Evolutionary conservation across 2,113 vertebrate genomes (phyloP).

Genomic region (Ageneiosus marmoratus): DNA sequence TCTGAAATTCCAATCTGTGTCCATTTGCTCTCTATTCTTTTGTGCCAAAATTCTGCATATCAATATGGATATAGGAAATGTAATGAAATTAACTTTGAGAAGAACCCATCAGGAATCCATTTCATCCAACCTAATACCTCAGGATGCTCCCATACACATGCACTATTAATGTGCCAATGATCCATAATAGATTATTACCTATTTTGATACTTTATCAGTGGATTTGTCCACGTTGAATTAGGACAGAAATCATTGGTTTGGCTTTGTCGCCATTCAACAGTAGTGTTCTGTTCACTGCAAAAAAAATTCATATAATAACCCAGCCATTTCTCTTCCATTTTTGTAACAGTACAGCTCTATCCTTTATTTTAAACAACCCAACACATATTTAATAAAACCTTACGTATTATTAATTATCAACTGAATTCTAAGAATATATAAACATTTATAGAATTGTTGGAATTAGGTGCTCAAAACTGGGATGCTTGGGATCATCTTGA

Average conservation of each 20-base stretch:
- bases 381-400: not conserved
- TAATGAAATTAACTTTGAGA: not conserved
- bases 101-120: constrained; percentile 14
- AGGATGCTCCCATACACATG: constrained; percentile 13
- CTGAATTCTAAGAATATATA: not conserved
- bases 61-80: not conserved
- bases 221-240: constrained; percentile 6
- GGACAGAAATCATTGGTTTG: not conserved
- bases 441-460: not conserved
- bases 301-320: not conserved
- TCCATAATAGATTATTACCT: not conserved
- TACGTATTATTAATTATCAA: not conserved
- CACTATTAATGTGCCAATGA: constrained; percentile 19
- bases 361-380: not conserved
- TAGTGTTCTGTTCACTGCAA: not conserved
- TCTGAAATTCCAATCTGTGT: not conserved
- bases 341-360: not conserved
- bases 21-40: not conserved
- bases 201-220: constrained; percentile 2
- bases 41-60: constrained; percentile 9
- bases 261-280: not conserved
- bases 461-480: not conserved
- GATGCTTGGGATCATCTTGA: not conserved
- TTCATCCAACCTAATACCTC: constrained; percentile 18
- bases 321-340: not conserved